Conservation (phyloP, 2,888 invertebrate genomes). For the Meiosimyza platycephala region DNA sequence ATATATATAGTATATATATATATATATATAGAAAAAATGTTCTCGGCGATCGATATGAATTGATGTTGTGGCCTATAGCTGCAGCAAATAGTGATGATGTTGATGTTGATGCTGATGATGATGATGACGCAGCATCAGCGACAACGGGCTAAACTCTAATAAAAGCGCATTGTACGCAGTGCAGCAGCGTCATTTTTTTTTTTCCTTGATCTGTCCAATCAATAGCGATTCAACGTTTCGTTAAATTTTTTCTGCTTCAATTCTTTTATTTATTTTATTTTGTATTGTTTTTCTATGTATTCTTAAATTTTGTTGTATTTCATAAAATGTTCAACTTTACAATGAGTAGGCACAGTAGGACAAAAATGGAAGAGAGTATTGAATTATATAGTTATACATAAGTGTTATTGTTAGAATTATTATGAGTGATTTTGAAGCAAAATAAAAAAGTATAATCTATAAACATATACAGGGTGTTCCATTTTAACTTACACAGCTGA, state of each 20-base stretch:
- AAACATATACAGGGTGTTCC: no score
- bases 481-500: no score
- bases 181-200: no score
- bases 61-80: not conserved
- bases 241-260: constrained; percentile 15
- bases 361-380: no score
- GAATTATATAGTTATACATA: no score
- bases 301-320: constrained; percentile 30
- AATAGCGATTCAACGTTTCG: constrained; percentile 30
- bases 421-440: no score
- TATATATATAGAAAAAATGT: not conserved
- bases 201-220: constrained; percentile 33
- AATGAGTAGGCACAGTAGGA: no score
- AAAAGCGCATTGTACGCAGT: constrained; percentile 30
- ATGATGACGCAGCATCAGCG: constrained; percentile 29
- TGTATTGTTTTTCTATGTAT: constrained; percentile 43
- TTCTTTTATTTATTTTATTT: constrained; percentile 10
- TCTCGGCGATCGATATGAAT: constrained; percentile 18
- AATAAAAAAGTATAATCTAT: no score
- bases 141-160: constrained; percentile 14
- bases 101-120: not conserved
- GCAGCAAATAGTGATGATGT: no score
- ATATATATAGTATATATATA: not conserved
- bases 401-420: no score
- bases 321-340: constrained; percentile 45